These are phyloP conservation scores for Bambusicola thoracicus DNA, from an alignment of 2,113 vertebrate species.

Conservation along the genomic window DNA sequence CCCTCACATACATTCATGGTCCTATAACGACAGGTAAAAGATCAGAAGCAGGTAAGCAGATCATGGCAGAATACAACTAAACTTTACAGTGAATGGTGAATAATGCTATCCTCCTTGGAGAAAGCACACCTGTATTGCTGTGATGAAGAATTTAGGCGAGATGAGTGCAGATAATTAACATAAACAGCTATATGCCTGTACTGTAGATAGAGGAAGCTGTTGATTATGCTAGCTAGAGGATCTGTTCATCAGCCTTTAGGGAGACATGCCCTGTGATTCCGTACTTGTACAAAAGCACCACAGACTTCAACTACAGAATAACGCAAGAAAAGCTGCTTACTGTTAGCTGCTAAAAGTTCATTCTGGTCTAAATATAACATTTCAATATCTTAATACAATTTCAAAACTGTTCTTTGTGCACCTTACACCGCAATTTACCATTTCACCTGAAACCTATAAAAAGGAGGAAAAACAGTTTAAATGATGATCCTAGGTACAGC, in stretches of 20 bases:
- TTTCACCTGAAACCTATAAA: not conserved
- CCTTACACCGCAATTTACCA: not conserved
- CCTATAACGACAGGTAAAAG: not conserved
- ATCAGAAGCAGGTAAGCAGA: not conserved
- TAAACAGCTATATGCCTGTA: not conserved
- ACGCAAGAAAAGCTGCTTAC: not conserved
- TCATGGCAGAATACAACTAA: not conserved
- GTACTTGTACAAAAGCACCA: not conserved
- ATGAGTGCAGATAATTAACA: not conserved
- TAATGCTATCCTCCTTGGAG: not conserved
- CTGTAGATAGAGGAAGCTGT: not conserved
- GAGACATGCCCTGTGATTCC: not conserved
- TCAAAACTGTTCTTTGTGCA: not conserved
- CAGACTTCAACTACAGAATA: not conserved
- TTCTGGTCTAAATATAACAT: not conserved
- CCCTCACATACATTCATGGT: not conserved
- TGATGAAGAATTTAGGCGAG: not conserved
- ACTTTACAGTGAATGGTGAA: not conserved
- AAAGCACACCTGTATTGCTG: not conserved
- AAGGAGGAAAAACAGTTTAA: not conserved
- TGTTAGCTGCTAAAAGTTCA: not conserved
- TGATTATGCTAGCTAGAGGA: rapidly evolving
- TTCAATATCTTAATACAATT: not conserved
- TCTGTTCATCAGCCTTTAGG: not conserved
- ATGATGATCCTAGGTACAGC: not conserved